These are phyloP conservation scores for Montipora efflorescens DNA, from an alignment of 64 coral and sea anemone genomes.

Conservation along the genomic window DNA sequence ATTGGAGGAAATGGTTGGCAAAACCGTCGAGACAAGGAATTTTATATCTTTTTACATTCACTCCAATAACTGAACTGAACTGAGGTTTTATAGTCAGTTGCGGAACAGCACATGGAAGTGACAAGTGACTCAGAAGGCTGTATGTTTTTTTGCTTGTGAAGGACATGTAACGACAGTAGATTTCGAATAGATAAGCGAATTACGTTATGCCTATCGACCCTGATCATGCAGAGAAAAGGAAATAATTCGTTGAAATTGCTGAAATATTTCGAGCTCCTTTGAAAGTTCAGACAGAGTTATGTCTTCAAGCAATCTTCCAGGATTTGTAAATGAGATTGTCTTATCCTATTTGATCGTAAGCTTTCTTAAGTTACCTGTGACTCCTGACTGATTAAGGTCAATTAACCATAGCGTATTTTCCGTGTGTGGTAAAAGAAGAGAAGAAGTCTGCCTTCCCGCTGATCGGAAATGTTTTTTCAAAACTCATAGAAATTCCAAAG, in stretches of 20 bases:
- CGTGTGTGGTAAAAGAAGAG: not conserved
- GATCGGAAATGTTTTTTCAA: not conserved
- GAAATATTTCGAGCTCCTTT: conserved; percentile 12
- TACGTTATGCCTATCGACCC: not conserved
- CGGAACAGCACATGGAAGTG: too few species aligned
- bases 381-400: not conserved
- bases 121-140: too few species aligned
- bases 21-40: too few species aligned
- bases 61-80: too few species aligned
- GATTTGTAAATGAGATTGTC: not conserved
- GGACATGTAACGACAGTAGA: too few species aligned
- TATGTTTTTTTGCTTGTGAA: too few species aligned
- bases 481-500: not conserved
- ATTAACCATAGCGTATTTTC: not conserved
- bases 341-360: conserved; percentile 3
- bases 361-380: not conserved
- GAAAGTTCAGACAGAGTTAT: conserved; percentile 38
- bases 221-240: too few species aligned
- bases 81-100: too few species aligned
- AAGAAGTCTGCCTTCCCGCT: not conserved
- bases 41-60: too few species aligned
- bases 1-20: too few species aligned
- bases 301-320: not conserved
- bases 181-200: too few species aligned
- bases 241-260: not conserved